A percentile compares a stretch with the other conserved stretches of the same genome.
phyloP scores from a whole-genome alignment of 2,113 vertebrate genomes.

The Prochilodus magdalenae region DNA sequence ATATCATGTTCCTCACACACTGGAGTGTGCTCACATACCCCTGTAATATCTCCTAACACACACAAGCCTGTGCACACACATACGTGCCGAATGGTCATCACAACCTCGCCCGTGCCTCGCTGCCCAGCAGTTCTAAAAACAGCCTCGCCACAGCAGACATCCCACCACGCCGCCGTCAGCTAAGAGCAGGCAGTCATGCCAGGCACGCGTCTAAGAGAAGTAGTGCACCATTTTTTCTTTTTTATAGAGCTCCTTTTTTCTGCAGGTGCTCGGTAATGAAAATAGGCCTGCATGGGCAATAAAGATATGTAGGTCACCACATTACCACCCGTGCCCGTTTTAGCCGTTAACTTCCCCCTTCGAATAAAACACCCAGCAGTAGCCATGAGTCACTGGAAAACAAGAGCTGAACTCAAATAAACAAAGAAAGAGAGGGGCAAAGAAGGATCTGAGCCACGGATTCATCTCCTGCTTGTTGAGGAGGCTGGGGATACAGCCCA shows the following conservation, averaged over 20 bases:
- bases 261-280: conserved; percentile 39
- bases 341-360: conserved; percentile 34
- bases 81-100: conserved; percentile 17
- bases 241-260: conserved; percentile 55
- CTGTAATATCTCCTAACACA: neutral
- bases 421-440: conserved; percentile 8
- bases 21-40: neutral
- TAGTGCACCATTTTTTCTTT: conserved; percentile 43
- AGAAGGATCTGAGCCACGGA: neutral
- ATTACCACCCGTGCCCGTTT: conserved; percentile 48
- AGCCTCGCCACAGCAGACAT: conserved; percentile 39
- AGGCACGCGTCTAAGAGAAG: conserved; percentile 47
- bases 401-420: conserved; percentile 18
- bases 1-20: neutral
- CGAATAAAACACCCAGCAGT: neutral
- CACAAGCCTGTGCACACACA: neutral
- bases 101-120: neutral
- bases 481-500: neutral
- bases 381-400: conserved; percentile 21
- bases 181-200: conserved; percentile 34
- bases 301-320: conserved; percentile 71
- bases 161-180: conserved; percentile 20
- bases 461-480: neutral
- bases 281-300: conserved; percentile 52
- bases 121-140: conserved; percentile 64